These are phyloP conservation scores for Reticulitermes lucifugus DNA, from an alignment of 2,888 invertebrate species.

Conservation along the genomic window DNA sequence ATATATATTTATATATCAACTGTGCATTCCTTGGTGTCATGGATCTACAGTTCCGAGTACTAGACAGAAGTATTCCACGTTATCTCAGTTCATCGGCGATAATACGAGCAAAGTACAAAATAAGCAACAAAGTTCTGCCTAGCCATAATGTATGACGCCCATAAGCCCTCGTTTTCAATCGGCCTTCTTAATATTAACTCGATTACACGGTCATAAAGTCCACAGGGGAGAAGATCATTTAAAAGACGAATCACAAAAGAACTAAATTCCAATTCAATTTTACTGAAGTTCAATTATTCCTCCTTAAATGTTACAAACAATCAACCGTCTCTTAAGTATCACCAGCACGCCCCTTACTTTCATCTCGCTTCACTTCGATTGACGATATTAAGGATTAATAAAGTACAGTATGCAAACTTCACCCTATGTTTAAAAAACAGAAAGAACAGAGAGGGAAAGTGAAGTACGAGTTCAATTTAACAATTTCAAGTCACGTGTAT, in stretches of 20 bases:
- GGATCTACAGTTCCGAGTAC: too few relatives aligned
- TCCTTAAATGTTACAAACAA: background rate
- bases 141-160: too few relatives aligned
- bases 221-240: background rate
- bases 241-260: background rate
- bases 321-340: background rate
- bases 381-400: slow-evolving; percentile 1
- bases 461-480: slow-evolving; percentile 30
- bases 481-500: slow-evolving; percentile 40
- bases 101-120: too few relatives aligned
- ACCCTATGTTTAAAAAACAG: background rate
- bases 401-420: background rate
- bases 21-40: too few relatives aligned
- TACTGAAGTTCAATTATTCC: background rate
- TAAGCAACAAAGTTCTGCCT: too few relatives aligned
- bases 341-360: too few relatives aligned
- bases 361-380: background rate
- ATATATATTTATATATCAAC: too few relatives aligned
- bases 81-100: too few relatives aligned
- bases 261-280: background rate
- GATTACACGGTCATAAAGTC: background rate
- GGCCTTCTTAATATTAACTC: too few relatives aligned
- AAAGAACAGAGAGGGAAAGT: background rate
- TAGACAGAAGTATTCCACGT: too few relatives aligned
- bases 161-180: too few relatives aligned